Percentiles rank a stretch among this genome's conserved stretches.
Conservation (phyloP, 2,888 invertebrate genomes). For the Nowickia ferox region DNA sequence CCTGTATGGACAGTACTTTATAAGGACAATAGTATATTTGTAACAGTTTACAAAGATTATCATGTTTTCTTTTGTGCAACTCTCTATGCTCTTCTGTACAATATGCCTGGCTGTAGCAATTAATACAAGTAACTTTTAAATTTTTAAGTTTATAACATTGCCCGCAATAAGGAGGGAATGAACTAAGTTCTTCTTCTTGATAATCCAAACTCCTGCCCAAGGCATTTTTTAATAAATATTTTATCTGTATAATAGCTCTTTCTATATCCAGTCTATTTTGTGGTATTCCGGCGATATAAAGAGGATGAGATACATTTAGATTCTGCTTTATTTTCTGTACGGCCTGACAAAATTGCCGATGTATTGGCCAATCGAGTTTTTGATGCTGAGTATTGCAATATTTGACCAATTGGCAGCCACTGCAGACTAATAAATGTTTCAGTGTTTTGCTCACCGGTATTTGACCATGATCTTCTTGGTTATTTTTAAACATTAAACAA, state of each 20-base stretch:
- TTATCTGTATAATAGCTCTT: slow-evolving; percentile 74
- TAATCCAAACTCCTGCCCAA: slow-evolving; percentile 74
- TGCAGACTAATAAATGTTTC: slow-evolving; percentile 82
- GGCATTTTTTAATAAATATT: slow-evolving; percentile 72
- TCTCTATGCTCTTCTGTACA: slow-evolving; percentile 76
- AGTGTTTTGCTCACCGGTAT: neutral
- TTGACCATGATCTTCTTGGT: neutral
- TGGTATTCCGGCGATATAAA: slow-evolving; percentile 73
- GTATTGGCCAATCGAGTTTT: slow-evolving; percentile 86
- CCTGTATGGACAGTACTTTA: slow-evolving; percentile 65
- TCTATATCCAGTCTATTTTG: slow-evolving; percentile 73
- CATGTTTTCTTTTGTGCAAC: slow-evolving; percentile 73
- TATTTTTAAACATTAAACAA: slow-evolving; percentile 59
- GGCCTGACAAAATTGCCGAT: slow-evolving; percentile 85
- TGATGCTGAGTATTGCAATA: slow-evolving; percentile 88
- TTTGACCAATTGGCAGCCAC: slow-evolving; percentile 85
- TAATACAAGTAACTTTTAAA: slow-evolving; percentile 70
- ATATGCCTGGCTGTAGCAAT: slow-evolving; percentile 76
- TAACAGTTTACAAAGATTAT: slow-evolving; percentile 74
- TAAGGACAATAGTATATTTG: slow-evolving; percentile 77
- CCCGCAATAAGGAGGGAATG: slow-evolving; percentile 76
- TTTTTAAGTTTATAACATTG: slow-evolving; percentile 74
- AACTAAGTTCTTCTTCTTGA: slow-evolving; percentile 77
- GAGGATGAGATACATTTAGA: slow-evolving; percentile 74
- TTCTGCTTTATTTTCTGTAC: slow-evolving; percentile 71